Percentiles rank a stretch among this genome's conserved stretches.
These are phyloP conservation scores for Heliconius hermathena DNA, from an alignment of 1,140 invertebrate genomes.

Conservation along the genomic window DNA sequence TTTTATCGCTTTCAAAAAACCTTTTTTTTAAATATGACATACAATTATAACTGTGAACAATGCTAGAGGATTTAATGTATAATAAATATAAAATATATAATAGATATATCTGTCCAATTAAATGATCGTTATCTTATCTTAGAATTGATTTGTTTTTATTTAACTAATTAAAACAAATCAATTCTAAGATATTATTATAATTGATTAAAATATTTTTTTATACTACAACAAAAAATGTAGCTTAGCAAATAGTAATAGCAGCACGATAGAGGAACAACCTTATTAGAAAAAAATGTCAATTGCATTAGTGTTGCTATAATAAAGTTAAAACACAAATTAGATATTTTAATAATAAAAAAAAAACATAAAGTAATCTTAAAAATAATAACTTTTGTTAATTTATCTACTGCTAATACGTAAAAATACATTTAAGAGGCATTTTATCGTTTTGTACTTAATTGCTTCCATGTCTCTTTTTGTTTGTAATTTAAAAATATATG, in stretches of 20 bases:
- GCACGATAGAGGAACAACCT: slow-evolving; percentile 3
- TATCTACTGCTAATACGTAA: neutral
- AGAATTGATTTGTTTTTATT: too few species aligned
- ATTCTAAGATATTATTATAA: neutral
- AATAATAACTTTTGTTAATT: too few species aligned
- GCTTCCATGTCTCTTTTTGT: neutral
- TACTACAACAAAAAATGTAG: neutral
- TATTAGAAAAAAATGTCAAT: slow-evolving; percentile 23
- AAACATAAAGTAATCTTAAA: too few species aligned
- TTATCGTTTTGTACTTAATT: neutral
- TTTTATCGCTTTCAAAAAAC: too few species aligned
- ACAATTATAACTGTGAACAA: too few species aligned
- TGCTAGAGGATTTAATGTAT: too few species aligned
- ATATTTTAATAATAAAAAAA: slow-evolving; percentile 1
- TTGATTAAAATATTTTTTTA: neutral
- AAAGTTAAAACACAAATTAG: neutral
- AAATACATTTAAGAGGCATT: neutral
- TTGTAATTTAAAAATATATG: neutral
- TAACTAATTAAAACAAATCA: neutral
- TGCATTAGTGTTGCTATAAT: slow-evolving; percentile 9
- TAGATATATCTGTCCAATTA: too few species aligned
- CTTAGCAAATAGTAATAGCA: slow-evolving; percentile 3
- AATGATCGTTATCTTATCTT: too few species aligned
- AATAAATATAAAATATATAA: too few species aligned
- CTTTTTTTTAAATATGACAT: too few species aligned